Base-by-base conservation (phyloP, 2,113 vertebrate species). In the Corynorhinus townsendii region DNA sequence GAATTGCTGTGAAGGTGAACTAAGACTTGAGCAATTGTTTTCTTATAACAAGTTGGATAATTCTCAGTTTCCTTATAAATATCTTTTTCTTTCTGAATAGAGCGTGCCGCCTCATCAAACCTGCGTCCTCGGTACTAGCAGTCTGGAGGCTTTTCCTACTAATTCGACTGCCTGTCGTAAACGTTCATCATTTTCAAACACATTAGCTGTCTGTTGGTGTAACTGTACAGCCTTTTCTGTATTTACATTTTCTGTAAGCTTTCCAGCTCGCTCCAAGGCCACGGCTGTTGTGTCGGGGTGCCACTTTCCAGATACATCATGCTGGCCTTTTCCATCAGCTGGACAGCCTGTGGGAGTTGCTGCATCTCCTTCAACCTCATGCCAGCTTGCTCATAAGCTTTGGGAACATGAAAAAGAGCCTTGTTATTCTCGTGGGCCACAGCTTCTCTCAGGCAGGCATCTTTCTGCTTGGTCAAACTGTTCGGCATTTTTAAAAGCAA, bases 401-500 rank as follows among this genome's bases (percentile, higher is more conserved):
- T 47, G 11, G 45, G 10, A 47, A 28, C 7, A 33, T 75, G 91
- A 30, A 98, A 98, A 99, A 98, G 99, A 99, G 99, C 97, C 98
- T 99, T 99, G 87, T 99, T 99, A 95, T 99, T 99, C 69, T 99
- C 99, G 93, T 99, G 99, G 71, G 99, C 99, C 91, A 99, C 98
- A 11, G 99, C 99, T 95, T 99, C 99, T 96, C 98, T 99, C 79
- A 99, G 98, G 96, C 99, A 99, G 56, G 99, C 99, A 62, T 99
- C 99, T 97, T 99, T 99, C n/a, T 6, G 99, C 99, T 97, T 99
- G 99, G 3, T 99, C 99, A 90, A 99, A 99, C 97, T 99, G 99
- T 97, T 99, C 99, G 75, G 99, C 99, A 93, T 99, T 99, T 98
- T 99, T 99, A 98, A 99, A 99, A 97, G 99, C 99, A 97, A 99